Evolutionary conservation across 2,888 invertebrate species (phyloP).

Genomic region (Bellardia pandia): DNA sequence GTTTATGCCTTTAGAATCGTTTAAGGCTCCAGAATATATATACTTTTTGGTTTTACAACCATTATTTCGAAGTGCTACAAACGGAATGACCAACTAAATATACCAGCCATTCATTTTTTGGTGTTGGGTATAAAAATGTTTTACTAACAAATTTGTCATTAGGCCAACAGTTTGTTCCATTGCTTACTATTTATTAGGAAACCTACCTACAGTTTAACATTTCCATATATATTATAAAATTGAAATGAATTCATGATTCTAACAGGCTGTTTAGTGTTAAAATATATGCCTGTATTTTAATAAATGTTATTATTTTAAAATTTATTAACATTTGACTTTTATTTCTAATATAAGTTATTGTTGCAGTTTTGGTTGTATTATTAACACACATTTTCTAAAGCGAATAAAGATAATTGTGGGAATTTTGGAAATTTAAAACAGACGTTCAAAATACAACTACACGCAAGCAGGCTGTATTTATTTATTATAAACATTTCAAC

Average conservation of each 20-base stretch:
- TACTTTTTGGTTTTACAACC: too few species aligned
- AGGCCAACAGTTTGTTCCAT: too few species aligned
- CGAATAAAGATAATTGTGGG: conserved; percentile 78
- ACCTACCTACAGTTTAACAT: too few species aligned
- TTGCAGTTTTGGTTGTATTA: not conserved
- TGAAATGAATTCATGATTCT: not conserved
- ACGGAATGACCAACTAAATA: too few species aligned
- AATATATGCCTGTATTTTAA: not conserved
- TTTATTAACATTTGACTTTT: not conserved
- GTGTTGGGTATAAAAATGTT: too few species aligned
- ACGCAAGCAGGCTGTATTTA: not conserved
- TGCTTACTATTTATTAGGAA: too few species aligned
- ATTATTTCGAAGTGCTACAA: too few species aligned
- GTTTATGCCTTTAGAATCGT: too few species aligned
- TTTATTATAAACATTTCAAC: conserved; percentile 22
- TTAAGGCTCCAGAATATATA: too few species aligned
- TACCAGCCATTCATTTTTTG: too few species aligned
- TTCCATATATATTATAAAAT: not conserved
- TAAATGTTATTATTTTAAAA: conserved; percentile 6
- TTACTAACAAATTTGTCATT: too few species aligned
- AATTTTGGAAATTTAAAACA: conserved; percentile 75
- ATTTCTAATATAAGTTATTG: not conserved
- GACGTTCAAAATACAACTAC: conserved; percentile 67
- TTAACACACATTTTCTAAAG: conserved; percentile 25
- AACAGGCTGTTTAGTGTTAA: not conserved